Base-by-base conservation (phyloP, 2,113 vertebrate species). In the Petrocephalus microphthalmus region DNA sequence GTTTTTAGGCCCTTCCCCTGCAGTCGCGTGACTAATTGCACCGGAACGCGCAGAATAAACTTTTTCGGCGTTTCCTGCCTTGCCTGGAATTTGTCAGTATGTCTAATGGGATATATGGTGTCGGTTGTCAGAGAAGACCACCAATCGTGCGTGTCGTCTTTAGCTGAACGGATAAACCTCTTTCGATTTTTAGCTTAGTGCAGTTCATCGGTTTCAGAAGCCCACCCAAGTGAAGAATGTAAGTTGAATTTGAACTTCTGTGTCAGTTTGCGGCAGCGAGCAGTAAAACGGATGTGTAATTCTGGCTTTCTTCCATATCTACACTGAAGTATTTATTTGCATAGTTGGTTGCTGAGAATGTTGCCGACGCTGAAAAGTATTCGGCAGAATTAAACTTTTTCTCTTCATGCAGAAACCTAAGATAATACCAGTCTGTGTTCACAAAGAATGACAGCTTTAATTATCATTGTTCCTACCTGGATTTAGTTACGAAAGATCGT, bases 21-120 rank as follows among this genome's bases (percentile, higher is more conserved):
- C 29, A 89, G 91, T 95, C 95, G 91, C 95, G 95, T 96, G 95
- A 95, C 95, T 91, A 92, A 93, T 92, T 93, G 93, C 93, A 92
- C 92, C 91, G 92, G 93, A 94, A 94, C 91, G 94, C 94, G 92
- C 84, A 90, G 90, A 90, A 91, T 90, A 91, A 91, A 91, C 89
- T 87, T 87, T 83, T 90, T 82, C 60, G 87, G 90, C 92, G 91
- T 93, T 93, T 94, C 93, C 93, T 94, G 91, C 84, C 89, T 74
- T 52, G 57, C 25, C 87, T 87, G 53, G 49, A 56, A 49, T 42
- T 90, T 88, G 37, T 88, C 81, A 54, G 60, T 11, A 88, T 85
- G 81, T 2, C 20, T 52, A 22, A 85, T 82, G 52, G 88, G 67
- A 37, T 83, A 57, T 29, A 25, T 25, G 51, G 53, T 45, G 78